Evolutionary conservation across 2,797 vertebrate species (phyloP).

Genomic region (Oceanodroma leucorhoa): DNA sequence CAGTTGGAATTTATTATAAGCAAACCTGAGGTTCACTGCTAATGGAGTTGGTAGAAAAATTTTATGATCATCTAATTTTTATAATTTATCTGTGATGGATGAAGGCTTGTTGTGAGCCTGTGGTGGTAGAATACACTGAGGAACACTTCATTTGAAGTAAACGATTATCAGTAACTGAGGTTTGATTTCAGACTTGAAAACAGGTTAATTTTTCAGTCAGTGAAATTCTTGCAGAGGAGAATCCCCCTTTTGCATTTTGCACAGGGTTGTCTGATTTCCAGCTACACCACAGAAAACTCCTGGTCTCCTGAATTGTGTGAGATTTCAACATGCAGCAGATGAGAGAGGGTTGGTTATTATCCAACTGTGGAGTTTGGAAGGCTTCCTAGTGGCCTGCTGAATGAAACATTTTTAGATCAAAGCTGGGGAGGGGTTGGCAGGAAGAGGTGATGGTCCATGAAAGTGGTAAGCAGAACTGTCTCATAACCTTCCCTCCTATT

Average conservation of each 20-base stretch:
- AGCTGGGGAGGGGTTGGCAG: slow-evolving; percentile 42
- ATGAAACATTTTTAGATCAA: slow-evolving; percentile 37
- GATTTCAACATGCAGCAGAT: background rate
- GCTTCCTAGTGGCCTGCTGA: slow-evolving; percentile 32
- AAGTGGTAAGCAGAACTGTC: slow-evolving; percentile 16
- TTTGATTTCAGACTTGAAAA: background rate
- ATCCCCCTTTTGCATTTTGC: background rate
- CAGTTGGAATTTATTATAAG: background rate
- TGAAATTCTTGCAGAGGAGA: background rate
- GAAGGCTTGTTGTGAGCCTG: background rate
- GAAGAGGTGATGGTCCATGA: slow-evolving; percentile 43
- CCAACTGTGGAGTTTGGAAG: slow-evolving; percentile 38
- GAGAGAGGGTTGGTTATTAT: slow-evolving; percentile 5
- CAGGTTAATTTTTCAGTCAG: background rate
- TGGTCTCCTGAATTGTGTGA: background rate
- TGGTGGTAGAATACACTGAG: background rate
- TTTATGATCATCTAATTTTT: background rate
- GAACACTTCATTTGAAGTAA: background rate
- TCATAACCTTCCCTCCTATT: slow-evolving; percentile 19
- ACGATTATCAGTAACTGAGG: background rate
- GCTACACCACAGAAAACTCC: background rate
- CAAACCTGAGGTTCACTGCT: background rate
- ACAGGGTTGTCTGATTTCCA: background rate
- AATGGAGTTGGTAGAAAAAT: background rate
- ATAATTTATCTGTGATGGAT: background rate